A percentile compares a stretch with the other conserved stretches of the same genome.
Evolutionary conservation across 2,888 invertebrate species (phyloP).

Genomic region (Drosophila affinis): DNA sequence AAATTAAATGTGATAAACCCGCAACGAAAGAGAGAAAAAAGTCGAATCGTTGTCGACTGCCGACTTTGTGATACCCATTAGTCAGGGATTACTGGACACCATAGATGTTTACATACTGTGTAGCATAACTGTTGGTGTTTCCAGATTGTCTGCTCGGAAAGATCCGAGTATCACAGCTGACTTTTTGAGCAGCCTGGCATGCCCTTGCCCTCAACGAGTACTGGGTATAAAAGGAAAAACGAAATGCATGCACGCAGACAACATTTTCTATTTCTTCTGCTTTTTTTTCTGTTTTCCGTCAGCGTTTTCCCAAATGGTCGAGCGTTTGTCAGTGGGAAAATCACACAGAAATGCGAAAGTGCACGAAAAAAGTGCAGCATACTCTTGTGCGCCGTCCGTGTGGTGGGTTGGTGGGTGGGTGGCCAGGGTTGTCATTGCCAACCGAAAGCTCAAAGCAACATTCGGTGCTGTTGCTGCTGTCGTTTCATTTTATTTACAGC

Average conservation of each 20-base stretch:
- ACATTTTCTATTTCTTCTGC: constrained; percentile 47
- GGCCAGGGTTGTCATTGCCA: constrained; percentile 42
- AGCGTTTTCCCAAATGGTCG: constrained; percentile 59
- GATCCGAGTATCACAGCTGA: not conserved
- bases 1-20: constrained; percentile 71
- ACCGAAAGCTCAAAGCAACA: constrained; percentile 55
- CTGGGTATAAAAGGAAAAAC: not conserved
- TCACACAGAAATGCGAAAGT: constrained; percentile 64
- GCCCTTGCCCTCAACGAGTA: not conserved
- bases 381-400: constrained; percentile 44
- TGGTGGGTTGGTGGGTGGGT: too few species aligned
- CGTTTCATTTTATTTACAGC: constrained; percentile 64
- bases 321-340: constrained; percentile 46
- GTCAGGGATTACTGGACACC: too few species aligned
- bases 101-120: too few species aligned
- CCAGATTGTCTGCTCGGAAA: not conserved
- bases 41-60: not conserved
- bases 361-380: constrained; percentile 65
- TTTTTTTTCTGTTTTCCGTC: constrained; percentile 29
- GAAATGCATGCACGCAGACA: constrained; percentile 33
- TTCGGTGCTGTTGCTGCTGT: constrained; percentile 44
- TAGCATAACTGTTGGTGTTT: too few species aligned
- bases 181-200: too few species aligned
- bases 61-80: not conserved
- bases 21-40: constrained; percentile 15